Base-by-base conservation (phyloP, 2,797 vertebrate genomes). In the Gymnocypris eckloni region DNA sequence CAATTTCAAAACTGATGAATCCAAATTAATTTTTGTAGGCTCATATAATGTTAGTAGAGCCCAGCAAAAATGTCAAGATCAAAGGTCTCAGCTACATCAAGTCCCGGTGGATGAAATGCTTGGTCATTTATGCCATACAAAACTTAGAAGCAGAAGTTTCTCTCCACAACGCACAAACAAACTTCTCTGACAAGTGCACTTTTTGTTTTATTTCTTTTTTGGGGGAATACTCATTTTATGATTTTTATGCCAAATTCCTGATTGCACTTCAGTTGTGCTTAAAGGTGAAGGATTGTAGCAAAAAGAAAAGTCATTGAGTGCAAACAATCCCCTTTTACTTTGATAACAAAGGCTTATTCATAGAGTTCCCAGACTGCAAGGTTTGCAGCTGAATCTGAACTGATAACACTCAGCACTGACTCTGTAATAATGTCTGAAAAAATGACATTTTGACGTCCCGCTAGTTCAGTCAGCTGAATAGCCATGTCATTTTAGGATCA, bases 341-440 rank as follows among this genome's bases (percentile, higher is more conserved):
- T 48, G 76, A 54, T 52, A 75, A 52, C 41, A 79, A 86, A 86
- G 28, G 9, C 43, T 73, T 86, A 50, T 81, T 86, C 78, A 80
- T 25, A 72, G 67, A 33, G 54, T 50, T 50, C 22, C 9, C 28
- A 25, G 22, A 45, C 16, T 66, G 78, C 45, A 75, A 66, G 69
- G 70, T 73, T 81, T 73, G 54, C 41, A 39, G 54, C 69, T 71
- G 66, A 61, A 3, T 37, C 22, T 77, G 13, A 66, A 86, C 16
- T 75, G 33, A 43, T 66, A 86, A 66, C 69, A 50, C 20, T 83
- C 37, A 56, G 25, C 84, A 66, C 80, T 80, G 77, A 73, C 56
- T 85, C 25, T 0, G 8, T 64, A 52, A 64, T 66, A 81, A 80
- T 39, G 54, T 85, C 56, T 64, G 69, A 71, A 80, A 37, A 39